These are phyloP conservation scores for Limonius californicus DNA, from an alignment of 1,140 invertebrate species.

Conservation along the genomic window DNA sequence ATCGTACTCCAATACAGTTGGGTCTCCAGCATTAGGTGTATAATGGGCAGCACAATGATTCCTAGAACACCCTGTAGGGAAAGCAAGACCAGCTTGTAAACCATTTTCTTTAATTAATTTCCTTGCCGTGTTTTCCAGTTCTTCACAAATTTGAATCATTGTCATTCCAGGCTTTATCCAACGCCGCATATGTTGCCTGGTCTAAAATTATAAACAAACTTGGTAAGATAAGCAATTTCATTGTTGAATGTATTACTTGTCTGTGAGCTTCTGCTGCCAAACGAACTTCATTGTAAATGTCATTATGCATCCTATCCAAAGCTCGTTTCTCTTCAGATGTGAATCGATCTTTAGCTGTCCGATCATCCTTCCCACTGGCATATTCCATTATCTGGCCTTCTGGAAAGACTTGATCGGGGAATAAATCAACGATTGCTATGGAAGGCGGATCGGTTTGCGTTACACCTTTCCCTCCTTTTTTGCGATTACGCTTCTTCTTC, in stretches of 20 bases:
- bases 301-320: slow-evolving; percentile 74
- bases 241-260: slow-evolving; percentile 52
- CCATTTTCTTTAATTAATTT: slow-evolving; percentile 94
- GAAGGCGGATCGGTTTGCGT: slow-evolving; percentile 81
- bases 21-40: slow-evolving; percentile 97
- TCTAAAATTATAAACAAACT: slow-evolving; percentile 53
- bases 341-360: slow-evolving; percentile 83
- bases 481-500: slow-evolving; percentile 51
- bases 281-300: slow-evolving; percentile 93
- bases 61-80: slow-evolving; percentile 97
- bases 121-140: slow-evolving; percentile 88
- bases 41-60: slow-evolving; percentile 99
- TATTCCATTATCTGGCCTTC: slow-evolving; percentile 80
- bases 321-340: slow-evolving; percentile 88
- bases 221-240: no score
- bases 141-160: slow-evolving; percentile 99
- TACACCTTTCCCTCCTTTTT: slow-evolving; percentile 49
- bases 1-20: slow-evolving; percentile 90
- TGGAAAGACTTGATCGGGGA: slow-evolving; percentile 74
- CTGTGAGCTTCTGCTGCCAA: slow-evolving; percentile 96
- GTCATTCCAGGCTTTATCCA: slow-evolving; percentile 98
- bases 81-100: slow-evolving; percentile 93
- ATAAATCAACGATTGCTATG: slow-evolving; percentile 82
- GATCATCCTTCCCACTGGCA: slow-evolving; percentile 67
- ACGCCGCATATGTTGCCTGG: slow-evolving; percentile 81